phyloP scores from a whole-genome alignment of 2,888 invertebrate genomes.

The Euproctis similis region DNA sequence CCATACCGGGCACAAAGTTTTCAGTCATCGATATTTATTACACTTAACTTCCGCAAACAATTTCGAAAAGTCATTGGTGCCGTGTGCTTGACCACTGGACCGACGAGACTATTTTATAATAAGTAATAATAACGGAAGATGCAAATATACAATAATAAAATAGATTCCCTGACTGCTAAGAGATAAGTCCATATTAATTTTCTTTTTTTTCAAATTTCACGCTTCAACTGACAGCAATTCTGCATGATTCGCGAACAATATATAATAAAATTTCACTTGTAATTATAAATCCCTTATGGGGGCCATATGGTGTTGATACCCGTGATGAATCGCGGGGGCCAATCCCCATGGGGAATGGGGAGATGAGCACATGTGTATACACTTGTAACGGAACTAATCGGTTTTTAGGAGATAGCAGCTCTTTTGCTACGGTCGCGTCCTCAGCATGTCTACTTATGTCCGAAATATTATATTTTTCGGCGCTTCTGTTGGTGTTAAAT shows the following conservation, averaged over 20 bases:
- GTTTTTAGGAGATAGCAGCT: conserved; percentile 35
- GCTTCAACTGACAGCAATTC: conserved; percentile 47
- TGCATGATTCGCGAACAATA: conserved; percentile 33
- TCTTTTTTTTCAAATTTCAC: conserved; percentile 50
- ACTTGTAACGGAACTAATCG: conserved; percentile 68
- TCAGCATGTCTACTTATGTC: no score
- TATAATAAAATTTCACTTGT: conserved; percentile 44
- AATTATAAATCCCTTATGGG: conserved; percentile 50
- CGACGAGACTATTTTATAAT: no score
- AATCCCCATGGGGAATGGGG: conserved; percentile 21
- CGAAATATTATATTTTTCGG: no score
- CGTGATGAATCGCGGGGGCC: conserved; percentile 21
- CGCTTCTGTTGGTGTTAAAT: no score
- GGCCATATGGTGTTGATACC: conserved; percentile 64
- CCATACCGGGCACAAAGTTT: no score
- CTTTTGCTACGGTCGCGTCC: conserved; percentile 28
- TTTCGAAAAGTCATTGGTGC: no score
- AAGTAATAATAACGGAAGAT: no score
- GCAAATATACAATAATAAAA: no score
- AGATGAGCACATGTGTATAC: conserved; percentile 51
- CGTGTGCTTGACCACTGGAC: no score
- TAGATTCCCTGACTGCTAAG: neutral
- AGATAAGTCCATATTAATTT: conserved; percentile 22
- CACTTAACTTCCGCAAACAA: no score
- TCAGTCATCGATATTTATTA: no score